Evolutionary conservation across 2,888 invertebrate genomes (phyloP).

Genomic region (Cyclophora albipunctata): DNA sequence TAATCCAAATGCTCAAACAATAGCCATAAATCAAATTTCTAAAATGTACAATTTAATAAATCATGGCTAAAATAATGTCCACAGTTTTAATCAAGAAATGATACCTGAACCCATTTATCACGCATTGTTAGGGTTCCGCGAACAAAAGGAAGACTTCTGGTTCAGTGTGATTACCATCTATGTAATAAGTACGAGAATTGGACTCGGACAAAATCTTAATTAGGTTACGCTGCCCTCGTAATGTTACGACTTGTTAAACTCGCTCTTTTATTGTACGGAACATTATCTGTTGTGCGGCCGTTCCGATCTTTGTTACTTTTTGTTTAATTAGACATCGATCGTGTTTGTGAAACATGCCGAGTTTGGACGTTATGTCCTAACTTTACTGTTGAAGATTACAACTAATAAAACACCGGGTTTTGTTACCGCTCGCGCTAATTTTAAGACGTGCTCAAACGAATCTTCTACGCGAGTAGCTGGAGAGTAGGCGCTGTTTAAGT

Average conservation of each 20-base stretch:
- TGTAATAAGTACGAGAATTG: slow-evolving; percentile 44
- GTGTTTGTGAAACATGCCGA: not conserved
- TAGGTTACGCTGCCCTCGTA: slow-evolving; percentile 26
- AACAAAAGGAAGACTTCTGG: slow-evolving; percentile 38
- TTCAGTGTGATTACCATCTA: slow-evolving; percentile 46
- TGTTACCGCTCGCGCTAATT: too few species aligned
- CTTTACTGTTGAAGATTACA: slow-evolving; percentile 18
- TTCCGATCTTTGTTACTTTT: slow-evolving; percentile 17
- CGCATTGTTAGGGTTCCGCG: slow-evolving; percentile 30
- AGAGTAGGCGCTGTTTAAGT: too few species aligned
- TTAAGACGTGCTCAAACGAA: too few species aligned
- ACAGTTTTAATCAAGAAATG: slow-evolving; percentile 27
- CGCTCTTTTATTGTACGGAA: slow-evolving; percentile 25
- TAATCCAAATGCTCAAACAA: too few species aligned
- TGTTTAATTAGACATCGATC: slow-evolving; percentile 9
- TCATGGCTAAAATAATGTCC: not conserved
- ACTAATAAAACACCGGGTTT: slow-evolving; percentile 11
- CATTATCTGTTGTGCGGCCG: slow-evolving; percentile 16
- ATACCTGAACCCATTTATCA: slow-evolving; percentile 37
- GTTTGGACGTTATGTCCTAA: not conserved
- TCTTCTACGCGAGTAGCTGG: too few species aligned
- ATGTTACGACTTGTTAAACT: slow-evolving; percentile 29
- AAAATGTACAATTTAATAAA: too few species aligned
- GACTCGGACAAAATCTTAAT: slow-evolving; percentile 39
- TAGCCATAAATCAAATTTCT: too few species aligned